phyloP scores from a whole-genome alignment of 2,888 invertebrate species.

The Parnassius mnemosyne region DNA sequence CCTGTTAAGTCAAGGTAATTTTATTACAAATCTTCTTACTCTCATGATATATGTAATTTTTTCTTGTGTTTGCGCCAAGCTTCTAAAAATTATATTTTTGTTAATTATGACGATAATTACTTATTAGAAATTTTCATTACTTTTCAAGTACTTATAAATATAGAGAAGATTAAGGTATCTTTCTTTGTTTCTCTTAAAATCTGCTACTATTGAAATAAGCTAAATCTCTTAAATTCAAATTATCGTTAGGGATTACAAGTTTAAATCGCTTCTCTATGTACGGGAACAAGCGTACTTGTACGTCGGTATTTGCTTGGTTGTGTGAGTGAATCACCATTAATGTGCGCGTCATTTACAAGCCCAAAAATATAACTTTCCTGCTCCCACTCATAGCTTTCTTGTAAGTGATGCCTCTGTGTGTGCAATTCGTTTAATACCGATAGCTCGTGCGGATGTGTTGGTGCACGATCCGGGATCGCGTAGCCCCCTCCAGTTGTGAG shows the following conservation, averaged over 20 bases:
- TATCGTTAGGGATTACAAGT: slow-evolving; percentile 77
- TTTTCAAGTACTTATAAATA: too few species aligned
- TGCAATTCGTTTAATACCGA: slow-evolving; percentile 46
- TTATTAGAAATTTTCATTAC: too few species aligned
- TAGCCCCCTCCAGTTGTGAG: slow-evolving; percentile 77
- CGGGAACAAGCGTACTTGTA: slow-evolving; percentile 54
- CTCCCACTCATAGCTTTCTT: slow-evolving; percentile 61
- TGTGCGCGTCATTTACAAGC: slow-evolving; percentile 73
- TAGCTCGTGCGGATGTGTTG: slow-evolving; percentile 57
- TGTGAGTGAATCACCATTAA: slow-evolving; percentile 67
- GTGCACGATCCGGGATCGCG: slow-evolving; percentile 71
- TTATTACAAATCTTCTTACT: not conserved
- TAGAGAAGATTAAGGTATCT: too few species aligned
- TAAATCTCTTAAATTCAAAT: slow-evolving; percentile 74
- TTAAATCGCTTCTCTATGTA: slow-evolving; percentile 71
- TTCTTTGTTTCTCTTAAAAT: slow-evolving; percentile 26
- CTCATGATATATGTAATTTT: too few species aligned
- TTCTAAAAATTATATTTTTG: too few species aligned
- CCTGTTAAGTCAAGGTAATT: slow-evolving; percentile 33
- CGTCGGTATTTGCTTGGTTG: slow-evolving; percentile 40
- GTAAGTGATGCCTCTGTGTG: slow-evolving; percentile 55
- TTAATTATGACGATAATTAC: too few species aligned
- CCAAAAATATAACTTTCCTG: slow-evolving; percentile 73
- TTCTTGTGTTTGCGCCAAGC: too few species aligned
- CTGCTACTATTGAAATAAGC: slow-evolving; percentile 48